Evolutionary conservation across 2,888 invertebrate species (phyloP).

Genomic region (Chymomyza caudatula): DNA sequence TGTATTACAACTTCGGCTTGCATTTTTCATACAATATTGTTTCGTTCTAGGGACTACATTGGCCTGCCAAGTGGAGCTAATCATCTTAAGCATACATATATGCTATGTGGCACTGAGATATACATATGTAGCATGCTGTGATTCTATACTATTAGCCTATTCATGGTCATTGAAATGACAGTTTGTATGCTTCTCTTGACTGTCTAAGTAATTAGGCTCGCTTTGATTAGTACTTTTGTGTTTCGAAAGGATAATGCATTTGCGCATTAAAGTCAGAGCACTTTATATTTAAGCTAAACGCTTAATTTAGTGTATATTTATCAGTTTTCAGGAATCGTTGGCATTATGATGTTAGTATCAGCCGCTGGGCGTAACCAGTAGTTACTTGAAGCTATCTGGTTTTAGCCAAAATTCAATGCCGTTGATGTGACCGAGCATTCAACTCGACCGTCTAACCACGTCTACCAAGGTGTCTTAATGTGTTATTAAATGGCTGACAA

Average conservation of each 20-base stretch:
- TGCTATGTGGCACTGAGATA: too few species aligned
- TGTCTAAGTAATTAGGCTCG: neutral
- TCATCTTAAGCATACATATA: too few species aligned
- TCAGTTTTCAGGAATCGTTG: neutral
- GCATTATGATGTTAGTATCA: too few species aligned
- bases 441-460: neutral
- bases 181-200: neutral
- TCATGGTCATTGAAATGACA: neutral
- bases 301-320: neutral
- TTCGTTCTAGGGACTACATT: too few species aligned
- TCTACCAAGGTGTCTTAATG: too few species aligned
- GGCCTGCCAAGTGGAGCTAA: too few species aligned
- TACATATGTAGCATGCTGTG: too few species aligned
- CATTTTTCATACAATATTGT: too few species aligned
- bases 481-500: neutral
- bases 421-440: neutral
- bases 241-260: neutral
- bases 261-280: neutral
- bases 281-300: neutral
- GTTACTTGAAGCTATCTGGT: conserved; percentile 19
- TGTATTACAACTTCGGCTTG: too few species aligned
- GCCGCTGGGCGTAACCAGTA: conserved; percentile 19
- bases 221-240: neutral
- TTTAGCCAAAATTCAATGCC: conserved; percentile 2
- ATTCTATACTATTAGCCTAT: too few species aligned